Evolutionary conservation across 2,113 vertebrate species (phyloP), one percentile per base, ranked within the genome.

Genomic region (Ifrita kowaldi): DNA sequence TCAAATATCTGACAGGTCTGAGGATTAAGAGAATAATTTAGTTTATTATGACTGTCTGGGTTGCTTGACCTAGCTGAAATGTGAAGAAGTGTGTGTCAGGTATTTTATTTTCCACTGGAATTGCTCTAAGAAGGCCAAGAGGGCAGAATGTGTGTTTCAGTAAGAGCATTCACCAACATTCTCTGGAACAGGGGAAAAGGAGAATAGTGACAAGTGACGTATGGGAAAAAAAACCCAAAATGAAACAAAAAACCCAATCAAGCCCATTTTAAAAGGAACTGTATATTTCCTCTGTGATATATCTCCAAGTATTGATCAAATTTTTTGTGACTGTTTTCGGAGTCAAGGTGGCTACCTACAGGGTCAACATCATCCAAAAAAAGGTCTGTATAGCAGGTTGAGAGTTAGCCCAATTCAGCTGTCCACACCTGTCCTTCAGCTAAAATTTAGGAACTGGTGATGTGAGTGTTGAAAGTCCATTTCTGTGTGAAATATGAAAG

Each of bases 11-110:
- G 63, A 53, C 44, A 77, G 32, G 41, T 84, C 62, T 80, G 32
- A 73, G 35, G 39, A 86, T 87, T 94, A 84, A 84, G 56, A 84
- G 47, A 64, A 84, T 81, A 75, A 89, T 71, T 90, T 89, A 15
- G 35, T 81, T 78, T 87, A 75, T 89, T 91, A 68, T 60, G 64
- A 59, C 42, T 74, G 16, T 39, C 37, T 77, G 33, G 18, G 8
- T 75, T 84, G 22, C 56, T 92, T 87, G 73, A 67, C 80, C 30
- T 64, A 59, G 52, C 52, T 89, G 52, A 75, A 44, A 81, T 67
- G 39, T 60, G 47, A 71, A 91, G n/a, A 71, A 81, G 13, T 55
- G 23, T 47, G 42, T 67, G 33, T 59, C 5, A 11, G 44, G 27
- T 84, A 55, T 71, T 64, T 84, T 80, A 74, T 89, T 94, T 91